Conservation (phyloP, 2,888 invertebrate genomes). For the Dicranocentrus wangi region DNA sequence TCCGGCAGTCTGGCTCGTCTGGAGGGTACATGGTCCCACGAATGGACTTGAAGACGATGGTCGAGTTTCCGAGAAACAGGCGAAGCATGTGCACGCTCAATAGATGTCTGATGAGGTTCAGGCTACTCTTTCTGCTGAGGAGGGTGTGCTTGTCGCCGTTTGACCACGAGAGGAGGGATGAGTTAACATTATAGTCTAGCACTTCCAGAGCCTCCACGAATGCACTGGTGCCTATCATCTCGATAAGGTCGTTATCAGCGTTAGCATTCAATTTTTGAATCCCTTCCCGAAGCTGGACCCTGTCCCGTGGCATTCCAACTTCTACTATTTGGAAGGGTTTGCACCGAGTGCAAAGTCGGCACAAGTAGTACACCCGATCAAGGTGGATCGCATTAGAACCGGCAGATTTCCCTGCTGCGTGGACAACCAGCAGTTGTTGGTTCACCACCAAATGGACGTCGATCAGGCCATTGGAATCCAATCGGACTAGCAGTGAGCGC, state of each 20-base stretch:
- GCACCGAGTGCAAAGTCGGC: not conserved
- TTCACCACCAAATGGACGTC: not conserved
- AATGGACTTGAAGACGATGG: no score
- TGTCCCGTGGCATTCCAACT: not conserved
- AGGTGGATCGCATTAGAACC: not conserved
- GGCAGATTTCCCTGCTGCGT: not conserved
- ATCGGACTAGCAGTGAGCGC: not conserved
- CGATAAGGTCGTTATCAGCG: not conserved
- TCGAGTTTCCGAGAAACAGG: no score
- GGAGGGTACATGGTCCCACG: no score
- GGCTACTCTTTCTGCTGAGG: no score
- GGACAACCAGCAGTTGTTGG: not conserved
- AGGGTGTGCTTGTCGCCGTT: no score
- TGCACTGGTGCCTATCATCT: no score
- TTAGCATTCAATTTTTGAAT: not conserved
- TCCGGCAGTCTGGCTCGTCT: no score
- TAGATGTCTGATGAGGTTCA: no score
- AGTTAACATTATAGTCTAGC: no score
- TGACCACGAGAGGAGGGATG: no score
- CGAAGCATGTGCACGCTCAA: no score
- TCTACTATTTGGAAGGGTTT: not conserved
- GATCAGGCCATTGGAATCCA: not conserved
- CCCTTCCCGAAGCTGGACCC: not conserved
- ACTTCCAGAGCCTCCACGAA: no score
- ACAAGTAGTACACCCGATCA: not conserved